Percentiles rank a stretch among this genome's conserved stretches.
These are phyloP conservation scores for Apteryx owenii DNA, from an alignment of 2,113 vertebrate genomes.

Conservation along the genomic window DNA sequence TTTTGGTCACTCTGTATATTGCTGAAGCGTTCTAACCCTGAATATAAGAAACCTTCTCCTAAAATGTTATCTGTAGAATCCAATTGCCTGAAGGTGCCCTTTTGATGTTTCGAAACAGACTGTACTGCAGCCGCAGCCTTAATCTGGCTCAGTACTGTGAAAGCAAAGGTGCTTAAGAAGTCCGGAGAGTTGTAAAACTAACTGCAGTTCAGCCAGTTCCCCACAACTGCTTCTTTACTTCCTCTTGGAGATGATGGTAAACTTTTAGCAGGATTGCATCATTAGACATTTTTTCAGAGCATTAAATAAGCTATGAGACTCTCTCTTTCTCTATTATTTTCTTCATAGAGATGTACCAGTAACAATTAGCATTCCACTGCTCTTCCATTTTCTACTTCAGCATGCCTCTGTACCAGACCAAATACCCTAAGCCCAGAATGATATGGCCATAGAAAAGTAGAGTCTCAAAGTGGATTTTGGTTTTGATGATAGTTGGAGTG, in stretches of 20 bases:
- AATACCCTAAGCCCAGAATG: neutral
- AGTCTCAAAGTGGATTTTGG: neutral
- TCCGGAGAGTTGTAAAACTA: neutral
- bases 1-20: neutral
- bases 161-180: neutral
- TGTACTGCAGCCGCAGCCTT: neutral
- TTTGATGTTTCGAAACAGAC: neutral
- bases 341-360: neutral
- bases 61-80: neutral
- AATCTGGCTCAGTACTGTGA: neutral
- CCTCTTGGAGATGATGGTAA: neutral
- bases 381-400: neutral
- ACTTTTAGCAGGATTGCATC: neutral
- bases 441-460: neutral
- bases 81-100: neutral
- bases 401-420: neutral
- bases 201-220: neutral
- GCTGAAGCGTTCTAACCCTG: neutral
- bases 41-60: neutral
- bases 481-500: neutral
- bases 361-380: neutral
- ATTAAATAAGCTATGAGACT: neutral
- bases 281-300: fast-evolving
- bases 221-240: neutral
- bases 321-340: neutral